Evolutionary conservation across 2,888 invertebrate species (phyloP), one percentile per base, ranked within the genome.

Genomic region (Meliscaeva auricollis): DNA sequence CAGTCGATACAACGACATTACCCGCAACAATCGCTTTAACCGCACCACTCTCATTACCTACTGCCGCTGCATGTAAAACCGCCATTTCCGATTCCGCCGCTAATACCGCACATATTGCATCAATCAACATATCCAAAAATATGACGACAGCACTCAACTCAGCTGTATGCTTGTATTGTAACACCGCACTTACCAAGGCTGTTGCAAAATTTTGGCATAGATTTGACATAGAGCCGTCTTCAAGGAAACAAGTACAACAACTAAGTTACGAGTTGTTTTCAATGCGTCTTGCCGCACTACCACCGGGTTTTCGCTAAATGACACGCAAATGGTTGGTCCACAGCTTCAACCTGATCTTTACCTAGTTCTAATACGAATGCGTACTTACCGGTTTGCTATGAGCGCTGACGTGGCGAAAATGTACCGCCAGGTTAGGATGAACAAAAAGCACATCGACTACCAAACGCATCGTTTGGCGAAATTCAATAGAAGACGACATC

Each of bases 341-440:
- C 17, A 46, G 46, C 46, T 46, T 15, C 46, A 46, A 46, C 46
- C 46, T 6, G 46, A 15, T 8, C 46, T 46, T 15, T 46, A 46
- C n/a, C 8, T 46, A 8, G 46, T 15, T 6, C 11, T 69, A 0
- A 62, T 62, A 41, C 44, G 73, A 62, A n/a, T 75, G 22, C 41
- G 64, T 2, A 48, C 64, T n/a, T 58, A 64, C 30, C 52, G 52
- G 6, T 54, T 46, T 2, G 56, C 56, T 46, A 26, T 76, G 32
- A 56, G 46, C n/a, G 76, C 76, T 20, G 76, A 68, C 35, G 68
- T 76, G 8, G 48, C 66, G 1, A 76, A 69, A 38, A 76, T 76
- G 60, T 76, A 58, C 22, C 68, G 76, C 7, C 68, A 76, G 26
- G 41, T 69, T 9, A 46, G 46, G 58, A 44, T 38, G 13, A 22